phyloP scores from a whole-genome alignment of 2,888 invertebrate species.

The Horisme vitalbata region DNA sequence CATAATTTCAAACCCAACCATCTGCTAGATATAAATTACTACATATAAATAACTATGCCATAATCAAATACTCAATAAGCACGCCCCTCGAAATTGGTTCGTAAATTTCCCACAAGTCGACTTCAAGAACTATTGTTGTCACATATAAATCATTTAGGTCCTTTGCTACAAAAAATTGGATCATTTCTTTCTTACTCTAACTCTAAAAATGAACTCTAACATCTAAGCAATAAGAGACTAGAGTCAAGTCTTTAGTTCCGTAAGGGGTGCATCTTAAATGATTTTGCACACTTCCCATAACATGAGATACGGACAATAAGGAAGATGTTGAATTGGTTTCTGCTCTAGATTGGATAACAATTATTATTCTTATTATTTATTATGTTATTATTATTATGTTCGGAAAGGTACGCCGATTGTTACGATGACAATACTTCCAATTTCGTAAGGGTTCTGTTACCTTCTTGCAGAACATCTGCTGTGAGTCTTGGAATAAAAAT shows the following conservation, averaged over 20 bases:
- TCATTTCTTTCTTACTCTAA: conserved; percentile 47
- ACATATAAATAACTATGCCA: conserved; percentile 53
- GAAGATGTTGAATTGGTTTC: conserved; percentile 33
- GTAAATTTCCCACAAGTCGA: conserved; percentile 77
- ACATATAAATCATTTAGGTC: conserved; percentile 72
- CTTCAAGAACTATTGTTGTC: conserved; percentile 67
- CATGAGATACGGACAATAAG: conserved; percentile 49
- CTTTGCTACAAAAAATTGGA: conserved; percentile 52
- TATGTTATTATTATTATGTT: conserved; percentile 54
- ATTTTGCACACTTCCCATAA: conserved; percentile 74
- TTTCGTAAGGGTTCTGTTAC: conserved; percentile 52
- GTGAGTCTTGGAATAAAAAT: conserved; percentile 4
- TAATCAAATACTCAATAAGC: conserved; percentile 51
- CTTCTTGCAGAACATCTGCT: conserved; percentile 53
- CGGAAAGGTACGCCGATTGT: conserved; percentile 55
- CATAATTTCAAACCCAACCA: conserved; percentile 34
- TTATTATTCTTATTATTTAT: conserved; percentile 61
- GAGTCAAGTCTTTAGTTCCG: conserved; percentile 19
- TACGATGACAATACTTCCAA: conserved; percentile 60
- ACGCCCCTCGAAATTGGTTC: conserved; percentile 67
- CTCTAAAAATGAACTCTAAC: conserved; percentile 26
- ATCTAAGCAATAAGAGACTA: conserved; percentile 14
- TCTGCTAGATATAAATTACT: conserved; percentile 47
- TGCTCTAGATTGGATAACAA: conserved; percentile 74
- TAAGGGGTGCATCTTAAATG: conserved; percentile 48